Percentiles rank a stretch among this genome's conserved stretches.
Evolutionary conservation across 2,888 invertebrate species (phyloP).

Genomic region (Sphinx pinastri): DNA sequence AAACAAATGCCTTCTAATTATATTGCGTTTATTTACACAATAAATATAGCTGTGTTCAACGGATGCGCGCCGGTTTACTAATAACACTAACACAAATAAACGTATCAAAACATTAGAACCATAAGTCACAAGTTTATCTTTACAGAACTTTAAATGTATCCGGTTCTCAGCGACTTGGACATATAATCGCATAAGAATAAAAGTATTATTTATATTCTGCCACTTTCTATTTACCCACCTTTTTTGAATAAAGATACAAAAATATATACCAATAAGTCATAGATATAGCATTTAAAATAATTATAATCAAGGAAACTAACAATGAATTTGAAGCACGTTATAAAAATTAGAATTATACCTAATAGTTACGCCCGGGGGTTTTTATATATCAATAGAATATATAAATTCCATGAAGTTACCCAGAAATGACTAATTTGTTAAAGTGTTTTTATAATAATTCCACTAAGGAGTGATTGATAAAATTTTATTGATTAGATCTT

Average conservation of each 20-base stretch:
- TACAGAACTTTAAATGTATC: conserved; percentile 1
- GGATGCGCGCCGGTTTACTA: conserved; percentile 34
- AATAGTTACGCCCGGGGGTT: neutral
- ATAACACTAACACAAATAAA: conserved; percentile 38
- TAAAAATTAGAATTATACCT: neutral
- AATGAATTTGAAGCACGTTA: neutral
- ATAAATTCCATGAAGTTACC: neutral
- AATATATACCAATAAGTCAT: no score
- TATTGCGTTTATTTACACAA: conserved; percentile 68
- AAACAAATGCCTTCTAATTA: conserved; percentile 8
- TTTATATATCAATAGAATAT: neutral
- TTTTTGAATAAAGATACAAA: no score
- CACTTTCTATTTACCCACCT: no score
- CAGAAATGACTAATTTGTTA: neutral
- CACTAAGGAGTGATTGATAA: neutral
- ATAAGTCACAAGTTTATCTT: conserved; percentile 1
- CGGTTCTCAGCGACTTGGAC: neutral
- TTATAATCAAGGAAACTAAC: no score
- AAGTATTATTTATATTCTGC: no score
- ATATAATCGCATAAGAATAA: neutral
- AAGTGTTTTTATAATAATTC: neutral
- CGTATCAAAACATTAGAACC: conserved; percentile 28
- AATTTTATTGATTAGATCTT: neutral
- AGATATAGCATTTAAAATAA: no score
- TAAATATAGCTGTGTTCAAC: conserved; percentile 51